These are phyloP conservation scores for Macrobrachium nipponense DNA, from an alignment of 1,140 invertebrate genomes.

Conservation along the genomic window DNA sequence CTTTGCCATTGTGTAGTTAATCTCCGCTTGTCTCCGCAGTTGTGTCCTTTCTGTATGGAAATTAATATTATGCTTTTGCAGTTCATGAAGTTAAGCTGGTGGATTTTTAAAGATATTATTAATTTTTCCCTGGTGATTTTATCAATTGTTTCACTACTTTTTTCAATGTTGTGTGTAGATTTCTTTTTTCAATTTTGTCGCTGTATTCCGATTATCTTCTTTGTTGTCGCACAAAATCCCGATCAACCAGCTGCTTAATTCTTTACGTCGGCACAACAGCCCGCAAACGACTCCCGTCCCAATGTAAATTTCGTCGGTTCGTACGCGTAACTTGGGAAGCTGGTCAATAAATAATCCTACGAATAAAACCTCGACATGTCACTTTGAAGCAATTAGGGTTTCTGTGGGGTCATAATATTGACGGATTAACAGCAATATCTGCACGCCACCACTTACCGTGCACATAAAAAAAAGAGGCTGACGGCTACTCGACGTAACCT, in stretches of 20 bases:
- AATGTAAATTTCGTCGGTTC: neutral
- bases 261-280: neutral
- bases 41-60: slow-evolving; percentile 4
- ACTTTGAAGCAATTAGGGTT: slow-evolving; percentile 54
- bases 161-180: too few relatives aligned
- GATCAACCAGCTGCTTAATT: too few relatives aligned
- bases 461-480: slow-evolving; percentile 15
- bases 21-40: slow-evolving; percentile 13
- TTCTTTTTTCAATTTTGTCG: too few relatives aligned
- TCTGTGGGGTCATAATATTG: slow-evolving; percentile 53
- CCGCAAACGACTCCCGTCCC: neutral
- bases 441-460: slow-evolving; percentile 3
- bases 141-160: too few relatives aligned
- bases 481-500: neutral
- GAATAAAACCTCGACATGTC: slow-evolving; percentile 58
- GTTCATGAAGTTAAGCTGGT: too few relatives aligned
- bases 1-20: neutral
- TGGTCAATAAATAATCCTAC: slow-evolving; percentile 54
- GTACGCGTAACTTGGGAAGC: slow-evolving; percentile 24
- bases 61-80: too few relatives aligned
- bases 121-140: too few relatives aligned
- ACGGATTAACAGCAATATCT: slow-evolving; percentile 48
- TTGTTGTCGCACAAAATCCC: too few relatives aligned
- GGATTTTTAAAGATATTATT: too few relatives aligned
- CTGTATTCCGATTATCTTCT: too few relatives aligned